Percentiles rank a stretch among this genome's conserved stretches.
These are phyloP conservation scores for Himantopus leucocephalus DNA, from an alignment of 2,113 vertebrate genomes.

Conservation along the genomic window DNA sequence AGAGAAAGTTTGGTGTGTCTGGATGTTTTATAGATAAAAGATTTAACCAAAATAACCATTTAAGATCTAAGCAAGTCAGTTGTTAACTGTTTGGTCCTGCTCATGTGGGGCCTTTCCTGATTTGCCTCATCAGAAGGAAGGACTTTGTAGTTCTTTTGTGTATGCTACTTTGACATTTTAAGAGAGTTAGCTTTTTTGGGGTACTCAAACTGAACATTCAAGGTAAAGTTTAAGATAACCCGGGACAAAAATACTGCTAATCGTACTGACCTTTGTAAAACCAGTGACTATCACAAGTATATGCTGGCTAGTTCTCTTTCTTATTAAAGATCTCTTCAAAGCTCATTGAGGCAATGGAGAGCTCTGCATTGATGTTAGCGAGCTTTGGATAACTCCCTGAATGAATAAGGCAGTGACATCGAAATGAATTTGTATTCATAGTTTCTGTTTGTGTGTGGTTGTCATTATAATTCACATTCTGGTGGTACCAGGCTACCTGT, in stretches of 20 bases:
- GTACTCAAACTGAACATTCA: background rate
- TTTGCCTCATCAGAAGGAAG: background rate
- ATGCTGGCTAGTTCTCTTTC: background rate
- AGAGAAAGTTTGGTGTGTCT: background rate
- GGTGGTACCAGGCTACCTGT: background rate
- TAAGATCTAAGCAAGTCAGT: background rate
- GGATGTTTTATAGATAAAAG: background rate
- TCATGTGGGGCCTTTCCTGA: background rate
- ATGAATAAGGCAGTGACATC: background rate
- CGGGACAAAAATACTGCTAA: background rate
- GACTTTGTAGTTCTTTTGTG: background rate
- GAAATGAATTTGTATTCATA: background rate
- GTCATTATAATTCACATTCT: background rate
- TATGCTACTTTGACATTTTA: background rate
- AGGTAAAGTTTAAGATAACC: background rate
- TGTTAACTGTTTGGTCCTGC: background rate
- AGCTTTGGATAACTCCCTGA: background rate
- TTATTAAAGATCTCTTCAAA: background rate
- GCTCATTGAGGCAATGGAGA: background rate
- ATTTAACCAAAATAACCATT: background rate
- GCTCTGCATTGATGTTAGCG: background rate
- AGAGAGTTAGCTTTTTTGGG: background rate
- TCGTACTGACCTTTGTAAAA: background rate
- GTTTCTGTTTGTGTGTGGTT: background rate
- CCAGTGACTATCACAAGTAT: background rate